Base-by-base conservation (phyloP, 2,888 invertebrate genomes). In the Scelioninae gen. 2 region DNA sequence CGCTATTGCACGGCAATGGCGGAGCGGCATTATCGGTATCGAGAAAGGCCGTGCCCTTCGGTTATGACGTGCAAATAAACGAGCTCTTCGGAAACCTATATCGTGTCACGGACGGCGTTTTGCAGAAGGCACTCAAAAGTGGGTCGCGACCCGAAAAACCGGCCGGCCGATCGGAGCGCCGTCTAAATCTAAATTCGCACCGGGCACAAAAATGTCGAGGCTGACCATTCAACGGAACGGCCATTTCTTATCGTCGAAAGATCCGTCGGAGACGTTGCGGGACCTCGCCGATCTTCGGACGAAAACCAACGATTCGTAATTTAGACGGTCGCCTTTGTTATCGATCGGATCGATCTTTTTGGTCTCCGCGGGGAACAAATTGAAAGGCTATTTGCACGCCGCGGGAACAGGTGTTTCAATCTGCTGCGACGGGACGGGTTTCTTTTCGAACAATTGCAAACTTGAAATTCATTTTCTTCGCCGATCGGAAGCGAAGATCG, bases 1-100 rank as follows among this genome's bases (percentile, higher is more conserved):
- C 48, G 45, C 45, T 58, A 64, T 58, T 63, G 58, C 63, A 68
- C 33, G 68, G 68, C 53, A 64, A 53, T 53, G 45, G 68, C 45
- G 53, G 63, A 64, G 46, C 53, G 69, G 46, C 55, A 65, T 69
- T 74, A 65, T 74, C 69, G 60, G 60, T 63, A 57, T 61, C 57
- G 68, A 73, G 57, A 63, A 73, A 73, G 67, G 57, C 61, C 57
- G 45, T 73, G 67, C 73, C 73, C 73, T 73, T 73, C 61, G 67
- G 22, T 61, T 72, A 61, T 72, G 72, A 61, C 61, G 64, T 67
- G 61, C 55, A 65, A 72, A 65, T 67, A 61, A 72, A 72, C 50
- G 72, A 72, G 65, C 48, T 67, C 67, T 72, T 72, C 55, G 67
- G 61, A 67, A 73, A 68, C 67, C 57, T 73, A 73, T 73, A 73